Percentiles rank a stretch among this genome's conserved stretches.
phyloP scores from a whole-genome alignment of 2,113 vertebrate genomes.

The Lasiurus cinereus region DNA sequence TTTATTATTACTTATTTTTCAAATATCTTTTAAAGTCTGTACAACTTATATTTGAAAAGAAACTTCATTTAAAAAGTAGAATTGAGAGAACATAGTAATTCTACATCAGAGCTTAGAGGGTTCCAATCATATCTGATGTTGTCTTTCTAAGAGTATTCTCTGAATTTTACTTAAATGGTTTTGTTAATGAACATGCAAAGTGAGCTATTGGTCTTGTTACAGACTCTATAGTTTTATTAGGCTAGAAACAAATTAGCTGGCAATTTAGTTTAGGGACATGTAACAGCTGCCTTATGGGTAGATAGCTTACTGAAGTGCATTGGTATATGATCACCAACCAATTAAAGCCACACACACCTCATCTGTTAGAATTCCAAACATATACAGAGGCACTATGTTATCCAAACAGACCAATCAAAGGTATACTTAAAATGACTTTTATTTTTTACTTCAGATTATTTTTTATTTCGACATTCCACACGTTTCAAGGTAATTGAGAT shows the following conservation, averaged over 20 bases:
- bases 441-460: not conserved
- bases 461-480: not conserved
- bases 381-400: not conserved
- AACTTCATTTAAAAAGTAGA: not conserved
- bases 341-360: not conserved
- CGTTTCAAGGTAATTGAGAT: slow-evolving; percentile 29
- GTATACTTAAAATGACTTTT: slow-evolving; percentile 29
- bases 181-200: not conserved
- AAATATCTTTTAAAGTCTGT: not conserved
- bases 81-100: not conserved
- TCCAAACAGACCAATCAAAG: slow-evolving; percentile 37
- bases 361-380: slow-evolving; percentile 41
- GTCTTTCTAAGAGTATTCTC: not conserved
- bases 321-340: not conserved
- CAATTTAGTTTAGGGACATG: not conserved
- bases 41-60: not conserved
- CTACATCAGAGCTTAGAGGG: not conserved
- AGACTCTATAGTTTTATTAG: slow-evolving; percentile 10
- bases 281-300: not conserved
- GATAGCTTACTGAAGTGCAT: not conserved
- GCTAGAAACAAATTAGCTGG: not conserved
- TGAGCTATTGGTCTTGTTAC: not conserved
- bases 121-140: not conserved
- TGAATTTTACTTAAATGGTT: slow-evolving; percentile 11
- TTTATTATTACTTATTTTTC: not conserved